A percentile compares a stretch with the other conserved stretches of the same genome.
Conservation (phyloP, 2,113 vertebrate species). For the Vulpes lagopus region DNA sequence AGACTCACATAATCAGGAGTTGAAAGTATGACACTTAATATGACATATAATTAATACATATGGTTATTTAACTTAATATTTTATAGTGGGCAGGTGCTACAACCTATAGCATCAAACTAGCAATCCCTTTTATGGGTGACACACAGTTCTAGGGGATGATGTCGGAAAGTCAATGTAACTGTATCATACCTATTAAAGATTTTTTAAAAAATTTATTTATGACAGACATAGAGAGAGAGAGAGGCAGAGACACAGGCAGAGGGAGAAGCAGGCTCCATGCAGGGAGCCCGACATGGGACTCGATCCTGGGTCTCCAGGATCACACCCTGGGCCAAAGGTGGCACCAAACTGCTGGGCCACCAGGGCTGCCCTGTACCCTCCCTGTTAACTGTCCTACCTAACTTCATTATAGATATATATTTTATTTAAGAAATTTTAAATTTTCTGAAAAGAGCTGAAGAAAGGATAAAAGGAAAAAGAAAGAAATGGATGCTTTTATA, state of each 20-base stretch:
- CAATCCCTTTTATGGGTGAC: fast-evolving
- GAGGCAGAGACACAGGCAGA: too few relatives aligned
- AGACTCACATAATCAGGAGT: neutral
- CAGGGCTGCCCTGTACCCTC: too few relatives aligned
- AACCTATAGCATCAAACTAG: neutral
- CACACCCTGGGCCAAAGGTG: too few relatives aligned
- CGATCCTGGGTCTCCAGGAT: too few relatives aligned
- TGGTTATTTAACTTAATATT: neutral
- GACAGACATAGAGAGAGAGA: too few relatives aligned
- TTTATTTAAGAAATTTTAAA: neutral
- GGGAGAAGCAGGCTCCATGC: too few relatives aligned
- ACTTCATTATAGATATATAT: neutral
- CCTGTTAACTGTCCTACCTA: too few relatives aligned
- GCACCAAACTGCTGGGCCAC: too few relatives aligned
- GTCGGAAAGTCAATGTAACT: neutral
- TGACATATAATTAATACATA: neutral
- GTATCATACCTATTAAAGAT: too few relatives aligned
- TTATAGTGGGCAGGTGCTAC: neutral
- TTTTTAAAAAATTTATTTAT: too few relatives aligned
- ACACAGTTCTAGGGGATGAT: neutral
- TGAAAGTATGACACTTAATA: neutral
- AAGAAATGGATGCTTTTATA: neutral
- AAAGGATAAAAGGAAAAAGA: neutral
- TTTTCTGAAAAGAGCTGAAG: neutral
- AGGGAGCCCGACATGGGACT: too few relatives aligned